Base-by-base conservation (phyloP, 2,797 vertebrate genomes). In the Tapera naevia region DNA sequence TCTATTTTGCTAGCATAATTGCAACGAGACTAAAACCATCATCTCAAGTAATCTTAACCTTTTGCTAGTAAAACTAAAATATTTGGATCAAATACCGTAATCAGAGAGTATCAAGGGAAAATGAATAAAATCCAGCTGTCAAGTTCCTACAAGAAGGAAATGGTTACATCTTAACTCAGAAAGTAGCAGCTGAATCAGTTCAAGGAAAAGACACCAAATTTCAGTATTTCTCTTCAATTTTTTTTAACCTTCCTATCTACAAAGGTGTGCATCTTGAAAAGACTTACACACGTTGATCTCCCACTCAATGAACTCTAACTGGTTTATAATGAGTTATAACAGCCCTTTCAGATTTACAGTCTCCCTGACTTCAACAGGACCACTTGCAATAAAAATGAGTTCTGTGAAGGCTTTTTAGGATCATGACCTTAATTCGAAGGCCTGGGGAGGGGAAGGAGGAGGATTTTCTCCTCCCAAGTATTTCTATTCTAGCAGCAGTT, bases 371-470 rank as follows among this genome's bases (percentile, higher is more conserved):
- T 94, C 67, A 92, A 50, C 0, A 89, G 79, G 74, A 89, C 25
- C 27, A 62, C 32, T 84, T 0, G 6, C 66, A 82, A 73, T 61
- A 90, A 86, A 88, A 88, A 91, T 51, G 12, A 72, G 72, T 35
- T 75, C 71, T 80, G 71, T 46, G 60, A 91, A 88, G 74, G 53
- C 21, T 86, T 79, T 88, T n/a, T 75, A 73, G 39, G 48, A 94
- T 64, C 13, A 7, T 84, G 70, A 88, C 56, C 25, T 91, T 82
- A 94, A 81, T 72, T 88, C 86, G 84, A 66, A 94, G 70, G 48
- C 30, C 22, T 81, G 37, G 19, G 58, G 21, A 91, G 5, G 35
- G 70, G 11, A 92, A 89, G n/a, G 21, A 87, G 9, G 8, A 78
- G 9, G 24, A 89, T 79, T 91, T 90, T 90, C 56, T 87, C 35